A percentile compares a stretch with the other conserved stretches of the same genome.
Conservation (phyloP, 2,888 invertebrate species). For the Netelia virgata region DNA sequence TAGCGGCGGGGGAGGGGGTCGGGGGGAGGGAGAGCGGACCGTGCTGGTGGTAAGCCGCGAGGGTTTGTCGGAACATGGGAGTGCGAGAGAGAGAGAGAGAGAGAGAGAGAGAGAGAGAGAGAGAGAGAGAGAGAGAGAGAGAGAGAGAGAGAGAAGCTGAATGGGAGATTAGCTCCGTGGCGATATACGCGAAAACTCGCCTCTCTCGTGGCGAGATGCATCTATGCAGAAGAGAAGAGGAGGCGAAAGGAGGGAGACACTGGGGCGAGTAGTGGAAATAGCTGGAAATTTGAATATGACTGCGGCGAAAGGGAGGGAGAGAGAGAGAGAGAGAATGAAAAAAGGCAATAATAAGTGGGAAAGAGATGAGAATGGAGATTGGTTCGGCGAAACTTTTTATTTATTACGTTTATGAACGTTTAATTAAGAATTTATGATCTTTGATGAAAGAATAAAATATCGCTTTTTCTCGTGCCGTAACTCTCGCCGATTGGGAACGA, state of each 20-base stretch:
- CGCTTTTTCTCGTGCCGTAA: no score
- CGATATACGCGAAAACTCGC: constrained; percentile 35
- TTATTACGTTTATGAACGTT: background rate
- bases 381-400: background rate
- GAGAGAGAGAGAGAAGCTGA: constrained; percentile 25
- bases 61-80: constrained; percentile 46
- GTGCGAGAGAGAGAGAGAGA: constrained; percentile 19
- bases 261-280: constrained; percentile 1
- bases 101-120: background rate
- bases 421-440: background rate
- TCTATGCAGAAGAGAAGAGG: constrained; percentile 16
- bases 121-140: constrained; percentile 25
- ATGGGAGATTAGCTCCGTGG: constrained; percentile 56
- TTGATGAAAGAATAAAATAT: background rate
- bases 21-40: constrained; percentile 19
- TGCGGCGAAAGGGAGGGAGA: constrained; percentile 21
- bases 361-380: constrained; percentile 2
- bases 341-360: background rate
- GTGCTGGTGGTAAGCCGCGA: constrained; percentile 58
- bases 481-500: no score
- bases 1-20: background rate
- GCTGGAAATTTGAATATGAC: constrained; percentile 39
- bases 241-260: background rate
- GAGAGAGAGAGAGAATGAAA: background rate
- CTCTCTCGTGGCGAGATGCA: constrained; percentile 15